Evolutionary conservation across 2,888 invertebrate species (phyloP), one percentile per base, ranked within the genome.

Genomic region (Chrysodeixis includens): DNA sequence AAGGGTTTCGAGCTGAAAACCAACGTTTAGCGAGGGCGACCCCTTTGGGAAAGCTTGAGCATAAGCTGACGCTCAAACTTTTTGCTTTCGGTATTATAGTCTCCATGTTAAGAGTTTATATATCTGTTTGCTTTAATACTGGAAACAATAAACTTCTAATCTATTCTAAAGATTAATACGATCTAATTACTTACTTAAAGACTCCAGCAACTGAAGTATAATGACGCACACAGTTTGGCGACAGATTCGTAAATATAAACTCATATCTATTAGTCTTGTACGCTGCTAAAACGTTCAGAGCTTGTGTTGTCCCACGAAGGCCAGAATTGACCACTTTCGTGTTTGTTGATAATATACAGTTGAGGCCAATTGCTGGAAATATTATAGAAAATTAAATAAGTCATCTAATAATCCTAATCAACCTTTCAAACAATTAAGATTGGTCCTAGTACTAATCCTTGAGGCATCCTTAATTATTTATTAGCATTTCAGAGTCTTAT

Each of bases 161-260:
- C n/a, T n/a, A n/a, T n/a, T n/a, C n/a, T 26, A 26, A 26, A 26
- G 26, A 2, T 26, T 4, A 26, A 26, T 26, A 4, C 26, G 3
- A 12, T 10, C 10, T 12, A 18, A 40, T 3, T 8, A 84, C 95
- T 91, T 92, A 99, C 99, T 98, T 98, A 90, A 99, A 97, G n/a
- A 99, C 98, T 8, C 98, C 98, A 77, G 97, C 97, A 0, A 99
- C 97, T 8, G 99, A 97, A 1, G 98, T 98, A 88, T 99, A 99
- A 86, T 99, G 97, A 65, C 98, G 92, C 53, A 97, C 96, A 84
- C 97, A 97, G 78, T 97, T 97, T 0, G 97, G 97, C 14, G 98
- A 97, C 26, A 99, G 95, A 93, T 99, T 99, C 0, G 99, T 99
- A 90, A 99, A 99, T 75, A 99, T 97, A 90, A 99, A 99, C 91